Evolutionary conservation across 2,888 invertebrate species (phyloP).

Genomic region (Tiphia femorata): DNA sequence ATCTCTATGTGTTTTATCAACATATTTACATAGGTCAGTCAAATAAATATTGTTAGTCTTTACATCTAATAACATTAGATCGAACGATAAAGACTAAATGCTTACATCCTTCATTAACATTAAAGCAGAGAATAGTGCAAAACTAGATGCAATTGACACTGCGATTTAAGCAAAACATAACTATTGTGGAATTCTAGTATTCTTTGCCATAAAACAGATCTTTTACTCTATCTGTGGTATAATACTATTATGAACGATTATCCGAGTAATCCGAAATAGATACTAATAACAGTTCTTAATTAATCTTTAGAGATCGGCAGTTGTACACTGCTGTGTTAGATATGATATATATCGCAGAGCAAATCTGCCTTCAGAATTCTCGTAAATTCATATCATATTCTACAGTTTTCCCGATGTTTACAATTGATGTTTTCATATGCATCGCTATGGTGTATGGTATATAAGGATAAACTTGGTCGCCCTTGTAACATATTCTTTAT

Average conservation of each 20-base stretch:
- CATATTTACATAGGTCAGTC: conserved; percentile 62
- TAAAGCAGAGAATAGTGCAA: conserved; percentile 5
- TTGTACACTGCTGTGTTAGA: no score
- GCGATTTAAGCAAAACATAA: conserved; percentile 22
- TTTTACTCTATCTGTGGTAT: no score
- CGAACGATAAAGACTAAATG: conserved; percentile 10
- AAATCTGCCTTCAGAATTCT: no score
- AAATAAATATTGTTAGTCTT: conserved; percentile 55
- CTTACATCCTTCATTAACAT: conserved; percentile 4
- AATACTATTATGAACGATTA: no score
- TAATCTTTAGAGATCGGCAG: conserved; percentile 34
- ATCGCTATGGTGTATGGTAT: conserved; percentile 18
- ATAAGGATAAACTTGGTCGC: conserved; percentile 49
- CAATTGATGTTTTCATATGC: conserved; percentile 4
- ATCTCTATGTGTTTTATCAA: conserved; percentile 45
- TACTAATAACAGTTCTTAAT: no score
- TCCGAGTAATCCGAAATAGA: no score
- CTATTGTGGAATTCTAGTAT: conserved; percentile 7
- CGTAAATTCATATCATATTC: no score
- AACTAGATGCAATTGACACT: conserved; percentile 12
- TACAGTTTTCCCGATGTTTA: conserved; percentile 6
- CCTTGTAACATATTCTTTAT: conserved; percentile 32
- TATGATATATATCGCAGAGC: no score
- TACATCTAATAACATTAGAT: conserved; percentile 20
- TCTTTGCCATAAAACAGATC: no score